A percentile compares a stretch with the other conserved stretches of the same genome.
These are phyloP conservation scores for Pseudorasbora parva DNA, from an alignment of 2,113 vertebrate species.

Conservation along the genomic window DNA sequence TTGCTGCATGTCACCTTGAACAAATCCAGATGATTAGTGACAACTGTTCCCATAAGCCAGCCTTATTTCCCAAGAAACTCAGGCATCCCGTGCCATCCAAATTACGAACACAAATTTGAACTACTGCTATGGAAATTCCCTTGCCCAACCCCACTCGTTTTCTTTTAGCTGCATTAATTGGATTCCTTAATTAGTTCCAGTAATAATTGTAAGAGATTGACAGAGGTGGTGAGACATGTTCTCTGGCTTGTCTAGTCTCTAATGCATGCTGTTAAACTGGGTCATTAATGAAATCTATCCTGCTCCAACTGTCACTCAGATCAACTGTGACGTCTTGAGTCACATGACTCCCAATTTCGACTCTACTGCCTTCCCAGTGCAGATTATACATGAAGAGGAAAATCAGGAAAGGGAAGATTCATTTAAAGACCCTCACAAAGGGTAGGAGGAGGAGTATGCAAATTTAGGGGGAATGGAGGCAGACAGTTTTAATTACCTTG, in stretches of 20 bases:
- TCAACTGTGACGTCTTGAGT: conserved; percentile 44
- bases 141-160: conserved; percentile 40
- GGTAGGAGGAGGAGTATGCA: conserved; percentile 45
- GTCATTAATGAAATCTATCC: conserved; percentile 67
- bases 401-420: neutral
- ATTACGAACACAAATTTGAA: conserved; percentile 70
- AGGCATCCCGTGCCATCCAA: conserved; percentile 60
- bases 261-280: conserved; percentile 70
- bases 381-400: neutral
- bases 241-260: conserved; percentile 56
- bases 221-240: conserved; percentile 55
- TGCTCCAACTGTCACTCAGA: conserved; percentile 63
- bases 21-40: conserved; percentile 75
- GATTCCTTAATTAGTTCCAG: conserved; percentile 80
- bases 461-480: conserved; percentile 39
- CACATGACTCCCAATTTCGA: neutral
- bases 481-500: conserved; percentile 59
- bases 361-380: neutral
- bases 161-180: conserved; percentile 76
- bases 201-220: conserved; percentile 75
- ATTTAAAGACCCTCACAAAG: conserved; percentile 19
- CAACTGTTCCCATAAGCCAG: conserved; percentile 68
- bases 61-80: conserved; percentile 76
- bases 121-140: conserved; percentile 55
- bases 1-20: conserved; percentile 77